phyloP scores from a whole-genome alignment of 2,113 vertebrate species.

The Oxyura jamaicensis region DNA sequence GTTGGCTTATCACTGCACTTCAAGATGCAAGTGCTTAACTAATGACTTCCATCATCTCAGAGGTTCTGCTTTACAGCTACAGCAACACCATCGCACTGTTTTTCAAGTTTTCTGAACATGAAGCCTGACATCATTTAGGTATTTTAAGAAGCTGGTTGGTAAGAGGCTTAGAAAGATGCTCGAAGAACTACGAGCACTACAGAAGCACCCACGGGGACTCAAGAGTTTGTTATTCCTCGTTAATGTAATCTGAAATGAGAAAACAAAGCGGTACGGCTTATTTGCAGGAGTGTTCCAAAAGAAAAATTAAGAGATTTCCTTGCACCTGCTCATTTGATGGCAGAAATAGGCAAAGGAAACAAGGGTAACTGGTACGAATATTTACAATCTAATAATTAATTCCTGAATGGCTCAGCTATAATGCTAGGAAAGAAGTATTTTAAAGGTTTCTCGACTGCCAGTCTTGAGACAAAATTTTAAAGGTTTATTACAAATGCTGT shows the following conservation, averaged over 20 bases:
- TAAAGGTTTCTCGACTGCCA: not conserved
- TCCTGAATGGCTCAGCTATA: not conserved
- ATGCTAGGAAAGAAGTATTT: not conserved
- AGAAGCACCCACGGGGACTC: not conserved
- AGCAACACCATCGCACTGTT: not conserved
- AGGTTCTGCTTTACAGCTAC: not conserved
- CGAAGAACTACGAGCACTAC: not conserved
- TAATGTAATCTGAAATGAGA: not conserved
- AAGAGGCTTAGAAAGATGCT: not conserved
- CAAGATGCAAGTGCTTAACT: not conserved
- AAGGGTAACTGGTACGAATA: not conserved
- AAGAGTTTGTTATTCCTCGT: not conserved
- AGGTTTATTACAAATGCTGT: not conserved
- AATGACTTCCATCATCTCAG: not conserved
- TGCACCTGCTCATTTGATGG: not conserved
- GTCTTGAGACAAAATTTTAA: not conserved
- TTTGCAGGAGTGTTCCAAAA: not conserved
- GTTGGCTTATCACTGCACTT: not conserved
- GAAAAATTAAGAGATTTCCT: not conserved
- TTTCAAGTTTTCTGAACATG: not conserved
- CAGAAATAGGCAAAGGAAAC: conserved; percentile 1
- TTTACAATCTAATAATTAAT: conserved; percentile 6
- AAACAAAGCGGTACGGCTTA: not conserved
- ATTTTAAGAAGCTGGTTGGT: not conserved
- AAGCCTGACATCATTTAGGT: not conserved